A percentile compares a stretch with the other conserved stretches of the same genome.
Conservation (phyloP, 2,888 invertebrate species). For the Drosophila prolongata region DNA sequence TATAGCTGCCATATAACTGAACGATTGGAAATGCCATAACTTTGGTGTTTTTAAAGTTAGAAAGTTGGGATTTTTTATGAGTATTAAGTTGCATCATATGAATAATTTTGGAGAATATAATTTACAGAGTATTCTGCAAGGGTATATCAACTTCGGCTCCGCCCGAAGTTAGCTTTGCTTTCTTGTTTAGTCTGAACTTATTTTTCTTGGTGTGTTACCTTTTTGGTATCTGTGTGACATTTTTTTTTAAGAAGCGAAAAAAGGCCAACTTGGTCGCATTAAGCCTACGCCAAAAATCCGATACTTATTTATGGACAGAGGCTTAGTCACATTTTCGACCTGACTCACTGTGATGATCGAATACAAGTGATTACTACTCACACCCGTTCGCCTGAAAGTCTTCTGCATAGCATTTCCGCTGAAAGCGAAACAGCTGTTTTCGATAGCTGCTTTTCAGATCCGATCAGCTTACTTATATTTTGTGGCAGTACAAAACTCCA, state of each 20-base stretch:
- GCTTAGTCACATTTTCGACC: constrained; percentile 41
- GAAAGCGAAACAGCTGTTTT: constrained; percentile 40
- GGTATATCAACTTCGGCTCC: no score
- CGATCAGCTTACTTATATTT: constrained; percentile 2
- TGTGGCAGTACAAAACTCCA: constrained; percentile 34
- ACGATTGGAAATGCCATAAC: no score
- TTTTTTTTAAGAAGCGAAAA: constrained; percentile 29
- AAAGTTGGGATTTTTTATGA: no score
- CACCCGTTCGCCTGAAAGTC: constrained; percentile 2
- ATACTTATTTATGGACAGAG: constrained; percentile 35
- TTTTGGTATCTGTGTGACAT: background rate
- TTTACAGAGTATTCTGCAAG: no score
- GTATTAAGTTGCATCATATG: no score
- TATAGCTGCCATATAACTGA: no score
- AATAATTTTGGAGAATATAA: no score
- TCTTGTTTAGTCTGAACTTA: no score
- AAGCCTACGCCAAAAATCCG: constrained; percentile 60
- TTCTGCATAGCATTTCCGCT: constrained; percentile 30
- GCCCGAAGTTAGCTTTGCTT: no score
- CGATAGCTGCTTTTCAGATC: background rate
- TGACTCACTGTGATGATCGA: constrained; percentile 37
- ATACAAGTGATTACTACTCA: constrained; percentile 11
- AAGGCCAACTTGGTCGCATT: constrained; percentile 44
- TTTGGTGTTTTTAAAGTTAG: no score
- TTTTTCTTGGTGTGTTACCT: background rate